Base-by-base conservation (phyloP, 2,797 vertebrate genomes). In the Parauchenoglanis ngamensis region DNA sequence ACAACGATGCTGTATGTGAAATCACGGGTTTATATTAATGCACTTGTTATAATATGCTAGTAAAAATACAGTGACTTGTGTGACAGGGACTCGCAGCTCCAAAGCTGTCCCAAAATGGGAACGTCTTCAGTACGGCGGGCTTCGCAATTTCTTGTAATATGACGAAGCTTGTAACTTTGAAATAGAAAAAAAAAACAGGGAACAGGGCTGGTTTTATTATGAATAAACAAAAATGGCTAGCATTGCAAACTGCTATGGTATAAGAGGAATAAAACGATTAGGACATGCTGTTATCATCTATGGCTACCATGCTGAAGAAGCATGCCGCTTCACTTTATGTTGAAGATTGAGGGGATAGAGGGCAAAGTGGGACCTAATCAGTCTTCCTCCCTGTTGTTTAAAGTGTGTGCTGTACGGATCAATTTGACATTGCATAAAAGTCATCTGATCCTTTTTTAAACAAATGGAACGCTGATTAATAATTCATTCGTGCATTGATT, bases 401-500 rank as follows among this genome's bases (percentile, higher is more conserved):
- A 89, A 84, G 61, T 65, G 87, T 88, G 91, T 46, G 67, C 91
- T 83, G 88, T 59, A 75, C 91, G 92, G 92, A 94, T 94, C 92
- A 93, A 92, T 94, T 91, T 87, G 89, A 91, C 92, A 91, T 91
- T 92, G 91, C 88, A 89, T 94, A 94, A 95, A 94, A 93, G 94
- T 94, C 91, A 94, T 93, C 91, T 92, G 86, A 94, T 93, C 91
- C 88, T 59, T 84, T 84, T 93, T 93, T 93, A 92, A 94, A 94
- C 86, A 94, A 93, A 94, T 92, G 83, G 89, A 91, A 90, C 85
- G 90, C 90, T 90, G 92, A 94, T 94, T 94, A 94, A 94, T 94
- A 93, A 94, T 93, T 94, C 90, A 93, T 91, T 88, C 89, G 82
- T 89, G 84, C 92, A 94, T 94, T 89, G 93, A 95, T 94, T 94